Evolutionary conservation across 2,113 vertebrate genomes (phyloP), one percentile per base, ranked within the genome.

Genomic region (Ammospiza caudacuta): DNA sequence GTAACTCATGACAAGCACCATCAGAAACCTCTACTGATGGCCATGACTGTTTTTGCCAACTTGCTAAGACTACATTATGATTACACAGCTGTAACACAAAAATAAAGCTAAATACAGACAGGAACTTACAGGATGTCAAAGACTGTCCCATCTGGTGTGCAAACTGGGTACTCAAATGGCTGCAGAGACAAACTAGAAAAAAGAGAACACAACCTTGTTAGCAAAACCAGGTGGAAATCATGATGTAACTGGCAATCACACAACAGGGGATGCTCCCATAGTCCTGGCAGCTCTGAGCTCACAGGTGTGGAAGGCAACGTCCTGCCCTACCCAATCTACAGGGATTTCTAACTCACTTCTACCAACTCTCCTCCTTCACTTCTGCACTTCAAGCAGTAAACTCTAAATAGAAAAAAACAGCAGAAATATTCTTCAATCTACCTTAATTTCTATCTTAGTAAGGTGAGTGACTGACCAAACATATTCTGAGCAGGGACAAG

Each of bases 81-180:
- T 66, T 41, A 74, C 27, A 35, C 5, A 81, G 79, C 37, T 51
- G 31, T 49, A 80, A 16, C 9, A 68, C 61, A 76, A 58, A 72
- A 80, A 37, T 28, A 21, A 74, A 87, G 59, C 13, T 24, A 78
- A 89, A 16, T 16, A 62, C 15, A 59, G 47, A 29, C 13, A 68
- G 75, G 33, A 43, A 99, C 99, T 99, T 82, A 99, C 99, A 99
- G 97, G 59, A 99, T 97, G 91, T 99, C 99, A 95, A 99, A 99
- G 85, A 99, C 98, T 10, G 98, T 96, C 9, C 99, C 99, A 63
- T 99, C 99, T 4, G 97, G 97, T 3, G 99, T 99, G 89, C 99
- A 99, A 91, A 99, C 99, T 0, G 99, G 99, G 95, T 99, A 99
- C 80, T 98, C 98, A 87, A 99, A 99, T 1, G 99, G 99, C 97